A percentile compares a stretch with the other conserved stretches of the same genome.
Conservation (phyloP, 2,797 vertebrate genomes). For the Xyrichtys novacula region DNA sequence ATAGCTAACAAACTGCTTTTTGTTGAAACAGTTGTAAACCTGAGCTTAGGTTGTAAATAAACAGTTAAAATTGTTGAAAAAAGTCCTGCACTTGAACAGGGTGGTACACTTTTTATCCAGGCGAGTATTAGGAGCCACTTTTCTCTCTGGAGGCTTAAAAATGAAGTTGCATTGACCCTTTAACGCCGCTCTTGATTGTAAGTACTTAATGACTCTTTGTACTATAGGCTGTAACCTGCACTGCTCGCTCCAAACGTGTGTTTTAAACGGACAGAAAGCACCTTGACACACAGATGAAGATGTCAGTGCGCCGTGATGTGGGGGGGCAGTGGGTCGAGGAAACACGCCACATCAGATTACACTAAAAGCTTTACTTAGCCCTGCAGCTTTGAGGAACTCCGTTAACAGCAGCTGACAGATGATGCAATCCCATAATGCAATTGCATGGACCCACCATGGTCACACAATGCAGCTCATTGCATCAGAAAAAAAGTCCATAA, state of each 20-base stretch:
- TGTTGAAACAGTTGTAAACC: too few relatives aligned
- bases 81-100: too few relatives aligned
- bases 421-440: constrained; percentile 70
- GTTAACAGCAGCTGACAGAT: constrained; percentile 61
- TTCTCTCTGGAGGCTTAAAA: background rate
- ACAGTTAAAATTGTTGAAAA: too few relatives aligned
- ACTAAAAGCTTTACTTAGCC: constrained; percentile 50
- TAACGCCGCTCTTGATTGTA: background rate
- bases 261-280: constrained; percentile 5
- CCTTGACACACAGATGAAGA: background rate
- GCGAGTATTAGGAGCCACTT: background rate
- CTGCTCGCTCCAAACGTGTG: background rate
- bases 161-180: background rate
- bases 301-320: background rate
- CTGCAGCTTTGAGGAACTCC: constrained; percentile 27
- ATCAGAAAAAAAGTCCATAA: constrained; percentile 29
- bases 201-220: background rate
- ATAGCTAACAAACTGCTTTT: too few relatives aligned
- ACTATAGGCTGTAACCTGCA: background rate
- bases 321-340: background rate
- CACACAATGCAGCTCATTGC: constrained; percentile 20
- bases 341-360: constrained; percentile 46
- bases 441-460: constrained; percentile 58
- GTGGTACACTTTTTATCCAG: too few relatives aligned
- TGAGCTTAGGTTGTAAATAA: too few relatives aligned